Percentiles rank a stretch among this genome's conserved stretches.
Conservation (phyloP, 1,140 invertebrate species). For the Drosophila nannoptera region DNA sequence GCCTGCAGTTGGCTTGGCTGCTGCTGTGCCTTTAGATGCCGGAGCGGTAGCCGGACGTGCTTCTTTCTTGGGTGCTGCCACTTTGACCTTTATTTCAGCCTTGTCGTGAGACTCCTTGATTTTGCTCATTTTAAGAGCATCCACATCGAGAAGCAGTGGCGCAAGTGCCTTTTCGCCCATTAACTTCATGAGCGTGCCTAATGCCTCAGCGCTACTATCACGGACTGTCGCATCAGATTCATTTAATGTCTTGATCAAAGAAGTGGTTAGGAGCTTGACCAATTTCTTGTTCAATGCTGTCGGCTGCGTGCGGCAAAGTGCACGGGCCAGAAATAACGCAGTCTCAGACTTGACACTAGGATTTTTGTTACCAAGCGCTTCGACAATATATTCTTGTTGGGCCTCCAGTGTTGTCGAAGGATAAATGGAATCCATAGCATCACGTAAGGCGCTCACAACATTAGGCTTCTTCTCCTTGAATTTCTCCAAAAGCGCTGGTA, state of each 20-base stretch:
- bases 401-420: constrained; percentile 90
- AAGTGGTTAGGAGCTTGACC: constrained; percentile 90
- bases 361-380: constrained; percentile 96
- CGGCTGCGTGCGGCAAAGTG: constrained; percentile 89
- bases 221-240: constrained; percentile 89
- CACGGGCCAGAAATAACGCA: constrained; percentile 90
- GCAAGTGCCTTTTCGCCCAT: constrained; percentile 94
- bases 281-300: constrained; percentile 93
- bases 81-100: constrained; percentile 90
- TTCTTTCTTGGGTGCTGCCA: constrained; percentile 83
- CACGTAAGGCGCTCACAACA: constrained; percentile 90
- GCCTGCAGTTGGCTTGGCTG: constrained; percentile 80
- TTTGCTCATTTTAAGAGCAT: constrained; percentile 95
- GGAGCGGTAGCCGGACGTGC: constrained; percentile 82
- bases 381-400: constrained; percentile 91
- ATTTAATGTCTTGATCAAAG: constrained; percentile 91
- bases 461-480: constrained; percentile 98
- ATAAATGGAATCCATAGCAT: constrained; percentile 96
- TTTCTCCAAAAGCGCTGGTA: constrained; percentile 93
- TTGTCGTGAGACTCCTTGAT: constrained; percentile 97
- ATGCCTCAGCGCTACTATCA: constrained; percentile 91
- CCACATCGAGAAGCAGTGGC: constrained; percentile 92
- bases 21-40: constrained; percentile 61
- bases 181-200: constrained; percentile 96
- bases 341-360: constrained; percentile 96